Percentiles rank a stretch among this genome's conserved stretches.
These are phyloP conservation scores for Cryptus armator DNA, from an alignment of 2,888 invertebrate species.

Conservation along the genomic window DNA sequence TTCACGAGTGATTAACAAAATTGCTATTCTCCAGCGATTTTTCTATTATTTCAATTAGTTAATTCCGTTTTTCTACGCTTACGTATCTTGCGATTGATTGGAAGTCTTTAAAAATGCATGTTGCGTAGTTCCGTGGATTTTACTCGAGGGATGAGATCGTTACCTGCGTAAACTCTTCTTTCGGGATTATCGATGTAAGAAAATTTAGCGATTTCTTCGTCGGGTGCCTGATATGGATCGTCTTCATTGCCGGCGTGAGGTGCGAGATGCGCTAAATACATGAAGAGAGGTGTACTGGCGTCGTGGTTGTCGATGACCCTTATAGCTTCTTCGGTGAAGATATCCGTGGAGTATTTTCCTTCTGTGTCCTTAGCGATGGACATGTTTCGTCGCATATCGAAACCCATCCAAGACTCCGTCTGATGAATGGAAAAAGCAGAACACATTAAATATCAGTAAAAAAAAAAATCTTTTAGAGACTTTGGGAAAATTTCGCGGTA, in stretches of 20 bases:
- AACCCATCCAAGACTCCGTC: constrained; percentile 84
- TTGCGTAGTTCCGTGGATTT: too few relatives aligned
- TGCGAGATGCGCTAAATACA: constrained; percentile 90
- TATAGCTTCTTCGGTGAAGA: constrained; percentile 90
- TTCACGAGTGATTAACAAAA: too few relatives aligned
- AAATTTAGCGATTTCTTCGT: constrained; percentile 90
- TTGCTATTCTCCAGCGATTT: too few relatives aligned
- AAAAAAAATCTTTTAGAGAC: too few relatives aligned
- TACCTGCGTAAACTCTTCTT: constrained; percentile 90
- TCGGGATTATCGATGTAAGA: constrained; percentile 89
- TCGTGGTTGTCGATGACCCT: constrained; percentile 86
- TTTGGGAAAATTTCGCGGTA: not conserved
- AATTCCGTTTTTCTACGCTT: too few relatives aligned
- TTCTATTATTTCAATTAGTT: too few relatives aligned
- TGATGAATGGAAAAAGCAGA: constrained; percentile 67
- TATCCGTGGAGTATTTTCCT: constrained; percentile 88
- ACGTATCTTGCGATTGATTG: too few relatives aligned
- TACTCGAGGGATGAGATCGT: not conserved
- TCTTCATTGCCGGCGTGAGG: constrained; percentile 89
- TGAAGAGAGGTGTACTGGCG: constrained; percentile 87
- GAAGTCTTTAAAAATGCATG: too few relatives aligned
- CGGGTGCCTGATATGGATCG: constrained; percentile 90
- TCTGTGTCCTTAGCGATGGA: constrained; percentile 86
- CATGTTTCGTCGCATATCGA: constrained; percentile 89
- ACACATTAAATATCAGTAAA: not conserved